These are phyloP conservation scores for Rotaria socialis DNA, from an alignment of 2,888 invertebrate genomes.

Conservation along the genomic window DNA sequence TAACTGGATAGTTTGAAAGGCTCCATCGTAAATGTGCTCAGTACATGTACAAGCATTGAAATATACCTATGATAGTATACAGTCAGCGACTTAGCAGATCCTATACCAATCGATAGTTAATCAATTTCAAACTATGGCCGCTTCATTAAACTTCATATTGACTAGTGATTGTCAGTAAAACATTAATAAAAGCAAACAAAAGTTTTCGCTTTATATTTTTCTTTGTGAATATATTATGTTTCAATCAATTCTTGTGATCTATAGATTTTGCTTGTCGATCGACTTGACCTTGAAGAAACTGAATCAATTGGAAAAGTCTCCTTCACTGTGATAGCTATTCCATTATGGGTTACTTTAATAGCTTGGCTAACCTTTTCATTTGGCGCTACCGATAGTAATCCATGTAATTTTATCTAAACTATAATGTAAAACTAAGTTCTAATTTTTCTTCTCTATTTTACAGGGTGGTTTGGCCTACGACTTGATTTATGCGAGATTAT, in stretches of 20 bases:
- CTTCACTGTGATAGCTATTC: neutral
- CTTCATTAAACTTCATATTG: no score
- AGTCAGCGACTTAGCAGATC: no score
- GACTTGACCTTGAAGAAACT: neutral
- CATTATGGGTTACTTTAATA: constrained; percentile 27
- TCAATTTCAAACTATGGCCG: no score
- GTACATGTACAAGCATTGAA: no score
- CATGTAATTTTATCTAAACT: neutral
- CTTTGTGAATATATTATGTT: no score
- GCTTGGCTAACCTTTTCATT: neutral
- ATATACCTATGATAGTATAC: no score
- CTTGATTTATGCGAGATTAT: neutral
- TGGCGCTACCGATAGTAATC: constrained; percentile 3
- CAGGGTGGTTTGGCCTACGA: constrained; percentile 36
- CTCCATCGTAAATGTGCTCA: no score
- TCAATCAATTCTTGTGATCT: neutral
- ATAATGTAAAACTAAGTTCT: neutral
- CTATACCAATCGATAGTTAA: no score
- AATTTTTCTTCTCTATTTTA: neutral
- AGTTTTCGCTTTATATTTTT: no score
- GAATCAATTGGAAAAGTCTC: neutral
- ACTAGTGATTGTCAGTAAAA: no score
- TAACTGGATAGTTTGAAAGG: no score
- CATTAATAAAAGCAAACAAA: no score
- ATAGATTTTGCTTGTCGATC: constrained; percentile 28